A percentile compares a stretch with the other conserved stretches of the same genome.
phyloP scores from a whole-genome alignment of 2,888 invertebrate species.

The Mechanitis messenoides region DNA sequence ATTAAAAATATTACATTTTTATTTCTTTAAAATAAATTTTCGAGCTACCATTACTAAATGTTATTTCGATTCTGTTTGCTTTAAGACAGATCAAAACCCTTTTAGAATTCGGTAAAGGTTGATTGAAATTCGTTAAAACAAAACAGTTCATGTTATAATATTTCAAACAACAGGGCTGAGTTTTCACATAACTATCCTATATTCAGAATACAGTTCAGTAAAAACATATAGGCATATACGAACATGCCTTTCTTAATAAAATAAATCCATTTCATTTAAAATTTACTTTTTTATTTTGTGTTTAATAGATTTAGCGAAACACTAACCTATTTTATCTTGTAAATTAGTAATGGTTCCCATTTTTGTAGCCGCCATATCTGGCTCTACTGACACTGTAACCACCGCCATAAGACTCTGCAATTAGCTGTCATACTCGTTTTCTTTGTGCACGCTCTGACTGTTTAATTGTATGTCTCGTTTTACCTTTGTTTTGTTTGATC shows the following conservation, averaged over 20 bases:
- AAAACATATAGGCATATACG: too few species aligned
- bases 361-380: conserved; percentile 55
- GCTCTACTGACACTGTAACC: conserved; percentile 54
- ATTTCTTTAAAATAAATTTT: too few species aligned
- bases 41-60: too few species aligned
- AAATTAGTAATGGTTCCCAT: conserved; percentile 70
- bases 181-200: too few species aligned
- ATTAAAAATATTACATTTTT: too few species aligned
- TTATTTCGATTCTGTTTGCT: too few species aligned
- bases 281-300: not conserved
- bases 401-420: conserved; percentile 59
- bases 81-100: too few species aligned
- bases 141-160: too few species aligned
- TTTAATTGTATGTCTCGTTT: conserved; percentile 47
- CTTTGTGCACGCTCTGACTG: conserved; percentile 54
- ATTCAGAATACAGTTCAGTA: too few species aligned
- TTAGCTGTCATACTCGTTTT: conserved; percentile 61
- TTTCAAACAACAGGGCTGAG: too few species aligned
- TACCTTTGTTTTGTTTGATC: conserved; percentile 35
- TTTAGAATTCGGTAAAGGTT: too few species aligned
- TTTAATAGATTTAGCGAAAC: conserved; percentile 3
- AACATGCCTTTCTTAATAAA: not conserved
- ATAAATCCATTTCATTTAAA: not conserved
- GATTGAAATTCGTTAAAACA: too few species aligned
- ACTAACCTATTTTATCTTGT: conserved; percentile 39